Percentiles rank a stretch among this genome's conserved stretches.
These are phyloP conservation scores for Terebella lapidaria DNA, from an alignment of 2,888 invertebrate species.

Conservation along the genomic window DNA sequence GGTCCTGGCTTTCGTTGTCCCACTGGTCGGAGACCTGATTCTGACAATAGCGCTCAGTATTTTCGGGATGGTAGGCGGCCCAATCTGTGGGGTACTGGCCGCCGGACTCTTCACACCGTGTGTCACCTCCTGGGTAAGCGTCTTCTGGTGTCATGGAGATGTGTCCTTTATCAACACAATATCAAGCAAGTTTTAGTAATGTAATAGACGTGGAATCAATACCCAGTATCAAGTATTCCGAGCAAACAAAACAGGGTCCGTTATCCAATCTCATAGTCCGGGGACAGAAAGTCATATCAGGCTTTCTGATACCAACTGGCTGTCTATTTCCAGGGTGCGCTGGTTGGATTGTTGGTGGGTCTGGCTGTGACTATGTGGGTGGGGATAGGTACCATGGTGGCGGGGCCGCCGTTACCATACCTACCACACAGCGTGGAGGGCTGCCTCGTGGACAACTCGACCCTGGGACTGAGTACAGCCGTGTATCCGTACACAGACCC, in stretches of 20 bases:
- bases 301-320: too few relatives aligned
- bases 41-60: slow-evolving; percentile 38
- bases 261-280: too few relatives aligned
- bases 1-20: slow-evolving; percentile 32
- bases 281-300: too few relatives aligned
- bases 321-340: neutral
- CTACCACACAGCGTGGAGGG: neutral
- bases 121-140: slow-evolving; percentile 37
- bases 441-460: neutral
- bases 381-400: neutral
- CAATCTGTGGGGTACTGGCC: slow-evolving; percentile 35
- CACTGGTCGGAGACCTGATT: slow-evolving; percentile 30
- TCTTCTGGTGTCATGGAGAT: too few relatives aligned
- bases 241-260: too few relatives aligned
- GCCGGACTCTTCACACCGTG: slow-evolving; percentile 39
- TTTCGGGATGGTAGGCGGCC: slow-evolving; percentile 46
- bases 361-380: neutral
- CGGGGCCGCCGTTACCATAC: neutral
- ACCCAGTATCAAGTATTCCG: too few relatives aligned
- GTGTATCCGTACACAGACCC: neutral
- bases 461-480: neutral
- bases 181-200: too few relatives aligned
- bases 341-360: neutral
- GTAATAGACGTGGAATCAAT: too few relatives aligned
- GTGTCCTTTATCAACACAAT: too few relatives aligned